These are phyloP conservation scores for Malurus alboscapulatus DNA, from an alignment of 2,113 vertebrate species.

Conservation along the genomic window DNA sequence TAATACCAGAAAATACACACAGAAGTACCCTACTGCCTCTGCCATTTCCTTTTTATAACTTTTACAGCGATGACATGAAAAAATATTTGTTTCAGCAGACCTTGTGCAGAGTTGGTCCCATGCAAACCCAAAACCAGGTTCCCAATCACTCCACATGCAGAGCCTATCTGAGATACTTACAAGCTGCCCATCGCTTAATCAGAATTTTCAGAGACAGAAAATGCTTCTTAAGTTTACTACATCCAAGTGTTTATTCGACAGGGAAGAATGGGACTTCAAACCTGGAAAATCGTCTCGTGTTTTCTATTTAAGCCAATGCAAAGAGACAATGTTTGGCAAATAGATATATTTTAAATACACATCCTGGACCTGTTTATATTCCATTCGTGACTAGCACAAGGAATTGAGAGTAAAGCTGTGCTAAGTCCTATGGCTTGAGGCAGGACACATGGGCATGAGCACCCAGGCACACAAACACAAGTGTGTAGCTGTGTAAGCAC, in stretches of 20 bases:
- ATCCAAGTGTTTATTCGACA: neutral
- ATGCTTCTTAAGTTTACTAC: neutral
- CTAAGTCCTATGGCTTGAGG: neutral
- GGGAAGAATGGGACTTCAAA: neutral
- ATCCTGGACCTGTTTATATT: slow-evolving; percentile 24
- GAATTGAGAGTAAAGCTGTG: neutral
- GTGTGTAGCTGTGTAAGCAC: rapidly evolving
- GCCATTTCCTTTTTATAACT: neutral
- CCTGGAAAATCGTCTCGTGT: neutral
- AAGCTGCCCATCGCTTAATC: neutral
- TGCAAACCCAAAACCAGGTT: neutral
- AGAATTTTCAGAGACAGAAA: neutral
- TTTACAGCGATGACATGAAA: rapidly evolving
- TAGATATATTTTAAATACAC: neutral
- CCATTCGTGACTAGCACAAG: neutral
- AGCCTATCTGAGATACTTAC: neutral
- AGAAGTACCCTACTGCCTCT: neutral
- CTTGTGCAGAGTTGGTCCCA: neutral
- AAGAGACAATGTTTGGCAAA: neutral
- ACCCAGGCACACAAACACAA: neutral
- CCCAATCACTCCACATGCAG: neutral
- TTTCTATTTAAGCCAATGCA: neutral
- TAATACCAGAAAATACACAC: neutral
- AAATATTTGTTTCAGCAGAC: neutral
- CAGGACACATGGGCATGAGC: neutral